Base-by-base conservation (phyloP, 2,797 vertebrate species). In the Cuniculus paca region DNA sequence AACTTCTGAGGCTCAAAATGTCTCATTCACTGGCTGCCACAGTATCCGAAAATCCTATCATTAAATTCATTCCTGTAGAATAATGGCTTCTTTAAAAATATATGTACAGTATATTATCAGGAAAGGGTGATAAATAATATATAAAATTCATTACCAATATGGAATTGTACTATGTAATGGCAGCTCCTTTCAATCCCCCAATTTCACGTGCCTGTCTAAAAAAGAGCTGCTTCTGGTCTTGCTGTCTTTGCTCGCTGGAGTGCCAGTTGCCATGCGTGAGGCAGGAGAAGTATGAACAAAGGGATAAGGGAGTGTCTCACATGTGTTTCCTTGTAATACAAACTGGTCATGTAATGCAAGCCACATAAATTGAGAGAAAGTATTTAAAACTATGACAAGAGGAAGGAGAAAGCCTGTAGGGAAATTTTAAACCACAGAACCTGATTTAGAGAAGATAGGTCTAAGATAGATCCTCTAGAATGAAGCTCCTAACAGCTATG, bases 61-160 rank as follows among this genome's bases (percentile, higher is more conserved):
- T 77, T n/a, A 92, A 58, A 90, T 16, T 94, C 16, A 65, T 85
- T 90, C 52, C n/a, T 92, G 56, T 83, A 52, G 16, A 78, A 34
- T 77, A 77, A 50, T 77, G 28, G 10, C 42, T 42, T 74, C 39
- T 45, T 74, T 42, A 42, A 48, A 77, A 50, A 50, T 34, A n/a
- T 5, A 48, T 34, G 28, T n/a, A 52, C 16, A 34, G 4, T n/a
- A 68, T 75, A 6, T 89, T 83, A 54, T 52, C 39, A 90, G n/a
- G 61, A 90, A 92, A 83, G n/a, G 14, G 8, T 39, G 78, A 84
- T 10, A 36, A 61, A 34, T 52, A 45, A 39, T 4, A 24, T 56
- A 48, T 65, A 36, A 68, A 63, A 78, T 80, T 68, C 4, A 81
- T 84, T 61, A 70, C 52, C 9, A 19, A 4, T 12, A 36, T 68